Base-by-base conservation (phyloP, 2,888 invertebrate species). In the Agrochola macilenta region DNA sequence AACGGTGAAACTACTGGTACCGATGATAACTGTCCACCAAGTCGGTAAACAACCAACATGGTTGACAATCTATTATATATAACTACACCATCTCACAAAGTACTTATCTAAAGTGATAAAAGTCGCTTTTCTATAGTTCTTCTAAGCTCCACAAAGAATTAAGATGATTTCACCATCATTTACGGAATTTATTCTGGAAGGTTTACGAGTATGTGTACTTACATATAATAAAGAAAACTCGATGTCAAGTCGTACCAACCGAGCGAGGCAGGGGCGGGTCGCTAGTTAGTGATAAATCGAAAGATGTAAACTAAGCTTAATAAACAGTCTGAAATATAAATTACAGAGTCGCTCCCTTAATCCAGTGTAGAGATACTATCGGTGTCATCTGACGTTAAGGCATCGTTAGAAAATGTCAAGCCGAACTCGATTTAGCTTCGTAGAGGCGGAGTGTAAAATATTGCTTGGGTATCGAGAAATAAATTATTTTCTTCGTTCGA, bases 331-430 rank as follows among this genome's bases (percentile, higher is more conserved):
- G 30, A 30, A 63, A 61, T 60, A 75, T 83, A 82, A 66, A 82
- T 79, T 39, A 68, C 77, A 43, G 20, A n/a, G 54, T 23, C 54
- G 23, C 26, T 54, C 20, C 82, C 30, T 54, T 66, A 76, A 79
- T 76, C 66, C 39, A 12, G 66, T 66, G 60, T 61, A 11, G 39
- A 76, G 60, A 66, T 68, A 57, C 57, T 83, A 79, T 83, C 83
- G 17, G 60, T 60, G 14, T 46, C 26, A 46, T 30, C 30, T 49
- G 66, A 68, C 54, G 57, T 17, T 30, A 57, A 61, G 20, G 12
- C 35, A 57, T 76, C 66, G 39, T 76, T 83, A 30, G 3, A 39
- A 65, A 76, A 68, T 61, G 54, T 79, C 66, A 83, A 57, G 20
- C 7, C 7, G 8, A 60, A 61, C n/a, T 66, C 54, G 35, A 52